phyloP scores from a whole-genome alignment of 1,140 invertebrate genomes.

The Sinonovacula constricta region DNA sequence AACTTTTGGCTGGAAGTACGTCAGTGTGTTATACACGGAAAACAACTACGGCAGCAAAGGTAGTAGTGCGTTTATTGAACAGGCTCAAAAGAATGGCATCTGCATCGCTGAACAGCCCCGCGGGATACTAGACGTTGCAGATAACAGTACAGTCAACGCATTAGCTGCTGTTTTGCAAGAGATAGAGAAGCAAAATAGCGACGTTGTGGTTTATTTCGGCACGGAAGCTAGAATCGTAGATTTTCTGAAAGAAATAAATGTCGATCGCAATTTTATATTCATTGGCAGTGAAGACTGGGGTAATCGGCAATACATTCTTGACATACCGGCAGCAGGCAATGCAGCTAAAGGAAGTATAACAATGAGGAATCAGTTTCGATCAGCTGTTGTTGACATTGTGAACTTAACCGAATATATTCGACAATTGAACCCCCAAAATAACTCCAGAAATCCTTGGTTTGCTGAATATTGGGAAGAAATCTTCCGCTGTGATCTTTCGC shows the following conservation, averaged over 20 bases:
- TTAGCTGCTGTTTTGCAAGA: slow-evolving; percentile 16
- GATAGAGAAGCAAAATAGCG: slow-evolving; percentile 52
- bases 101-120: slow-evolving; percentile 80
- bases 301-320: slow-evolving; percentile 79
- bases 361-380: slow-evolving; percentile 54
- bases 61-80: slow-evolving; percentile 57
- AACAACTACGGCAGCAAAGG: slow-evolving; percentile 81
- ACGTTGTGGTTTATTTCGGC: slow-evolving; percentile 86
- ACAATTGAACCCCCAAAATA: slow-evolving; percentile 21
- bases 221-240: slow-evolving; percentile 84
- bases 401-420: slow-evolving; percentile 53
- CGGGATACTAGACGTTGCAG: slow-evolving; percentile 79
- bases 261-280: slow-evolving; percentile 77
- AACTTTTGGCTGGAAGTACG: slow-evolving; percentile 74
- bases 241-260: slow-evolving; percentile 78
- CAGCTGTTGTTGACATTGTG: slow-evolving; percentile 1
- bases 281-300: slow-evolving; percentile 89
- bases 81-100: slow-evolving; percentile 79
- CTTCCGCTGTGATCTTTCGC: slow-evolving; percentile 65
- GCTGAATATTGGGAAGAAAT: slow-evolving; percentile 65
- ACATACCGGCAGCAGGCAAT: slow-evolving; percentile 48
- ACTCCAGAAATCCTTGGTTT: slow-evolving; percentile 66
- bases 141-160: slow-evolving; percentile 51
- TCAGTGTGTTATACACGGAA: slow-evolving; percentile 68
- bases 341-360: slow-evolving; percentile 64